Evolutionary conservation across 2,797 vertebrate species (phyloP).

Genomic region (Todus mexicanus): DNA sequence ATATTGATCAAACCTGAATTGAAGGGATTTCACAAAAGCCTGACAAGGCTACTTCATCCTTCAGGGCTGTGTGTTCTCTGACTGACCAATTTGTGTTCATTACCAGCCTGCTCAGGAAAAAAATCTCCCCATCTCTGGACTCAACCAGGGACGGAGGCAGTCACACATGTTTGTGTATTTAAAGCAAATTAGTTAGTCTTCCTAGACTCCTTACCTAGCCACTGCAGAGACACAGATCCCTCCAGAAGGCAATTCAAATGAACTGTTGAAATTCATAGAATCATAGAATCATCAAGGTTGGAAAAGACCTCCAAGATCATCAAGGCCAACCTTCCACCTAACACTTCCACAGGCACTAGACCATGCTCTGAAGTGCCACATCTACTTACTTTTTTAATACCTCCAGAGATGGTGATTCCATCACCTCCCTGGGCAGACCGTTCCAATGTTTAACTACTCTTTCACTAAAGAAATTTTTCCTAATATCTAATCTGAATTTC

Average conservation of each 20-base stretch:
- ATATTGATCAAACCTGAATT: not conserved
- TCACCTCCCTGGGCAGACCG: too few relatives aligned
- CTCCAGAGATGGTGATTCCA: too few relatives aligned
- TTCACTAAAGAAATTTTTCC: too few relatives aligned
- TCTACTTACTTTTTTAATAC: too few relatives aligned
- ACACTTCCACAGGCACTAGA: too few relatives aligned
- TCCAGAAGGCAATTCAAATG: not conserved
- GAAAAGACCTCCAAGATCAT: too few relatives aligned
- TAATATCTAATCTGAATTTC: too few relatives aligned
- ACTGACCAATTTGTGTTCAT: not conserved
- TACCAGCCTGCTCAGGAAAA: not conserved
- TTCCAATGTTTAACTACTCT: too few relatives aligned
- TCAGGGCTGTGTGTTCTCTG: not conserved
- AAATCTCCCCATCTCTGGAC: not conserved
- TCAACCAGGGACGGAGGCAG: not conserved
- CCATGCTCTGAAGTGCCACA: too few relatives aligned
- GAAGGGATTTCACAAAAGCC: not conserved
- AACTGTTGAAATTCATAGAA: not conserved
- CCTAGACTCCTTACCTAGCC: not conserved
- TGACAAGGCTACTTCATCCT: not conserved
- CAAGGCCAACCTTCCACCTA: too few relatives aligned
- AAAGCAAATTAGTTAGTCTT: not conserved
- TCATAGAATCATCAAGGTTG: too few relatives aligned
- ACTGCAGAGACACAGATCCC: not conserved
- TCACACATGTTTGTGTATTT: not conserved